A percentile compares a stretch with the other conserved stretches of the same genome.
phyloP scores from a whole-genome alignment of 2,888 invertebrate genomes.

The Pyrochroa serraticornis region DNA sequence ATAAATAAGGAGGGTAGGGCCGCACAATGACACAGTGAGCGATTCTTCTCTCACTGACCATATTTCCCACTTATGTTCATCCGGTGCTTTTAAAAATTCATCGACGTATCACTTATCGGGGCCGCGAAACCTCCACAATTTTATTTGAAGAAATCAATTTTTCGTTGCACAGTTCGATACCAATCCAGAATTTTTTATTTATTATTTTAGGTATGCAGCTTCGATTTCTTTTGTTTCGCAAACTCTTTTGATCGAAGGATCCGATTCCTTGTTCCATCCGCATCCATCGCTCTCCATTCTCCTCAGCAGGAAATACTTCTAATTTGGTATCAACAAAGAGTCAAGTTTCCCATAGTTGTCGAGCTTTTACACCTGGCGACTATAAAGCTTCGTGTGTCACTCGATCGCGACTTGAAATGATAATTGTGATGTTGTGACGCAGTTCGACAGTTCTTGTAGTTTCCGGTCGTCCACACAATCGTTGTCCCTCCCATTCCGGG shows the following conservation, averaged over 20 bases:
- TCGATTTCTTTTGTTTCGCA: no score
- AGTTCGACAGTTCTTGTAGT: constrained; percentile 39
- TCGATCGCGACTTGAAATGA: constrained; percentile 29
- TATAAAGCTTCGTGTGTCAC: constrained; percentile 38
- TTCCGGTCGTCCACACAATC: constrained; percentile 38
- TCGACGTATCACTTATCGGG: neutral
- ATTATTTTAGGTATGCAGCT: no score
- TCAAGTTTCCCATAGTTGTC: constrained; percentile 39
- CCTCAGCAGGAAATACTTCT: constrained; percentile 43
- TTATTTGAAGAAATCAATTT: no score
- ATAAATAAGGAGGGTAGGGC: constrained; percentile 40
- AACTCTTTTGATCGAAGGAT: neutral
- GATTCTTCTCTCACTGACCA: constrained; percentile 4
- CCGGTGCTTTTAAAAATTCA: constrained; percentile 2
- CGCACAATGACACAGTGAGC: constrained; percentile 34
- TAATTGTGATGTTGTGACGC: constrained; percentile 36
- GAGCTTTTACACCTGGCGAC: constrained; percentile 37
- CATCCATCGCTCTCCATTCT: neutral
- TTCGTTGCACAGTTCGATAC: no score
- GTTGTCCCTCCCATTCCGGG: constrained; percentile 38
- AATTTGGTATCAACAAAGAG: constrained; percentile 46
- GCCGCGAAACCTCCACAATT: no score
- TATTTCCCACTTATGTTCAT: constrained; percentile 4
- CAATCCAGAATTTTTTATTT: no score
- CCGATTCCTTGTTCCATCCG: neutral